Base-by-base conservation (phyloP, 2,888 invertebrate genomes). In the Silvanus unidentatus region DNA sequence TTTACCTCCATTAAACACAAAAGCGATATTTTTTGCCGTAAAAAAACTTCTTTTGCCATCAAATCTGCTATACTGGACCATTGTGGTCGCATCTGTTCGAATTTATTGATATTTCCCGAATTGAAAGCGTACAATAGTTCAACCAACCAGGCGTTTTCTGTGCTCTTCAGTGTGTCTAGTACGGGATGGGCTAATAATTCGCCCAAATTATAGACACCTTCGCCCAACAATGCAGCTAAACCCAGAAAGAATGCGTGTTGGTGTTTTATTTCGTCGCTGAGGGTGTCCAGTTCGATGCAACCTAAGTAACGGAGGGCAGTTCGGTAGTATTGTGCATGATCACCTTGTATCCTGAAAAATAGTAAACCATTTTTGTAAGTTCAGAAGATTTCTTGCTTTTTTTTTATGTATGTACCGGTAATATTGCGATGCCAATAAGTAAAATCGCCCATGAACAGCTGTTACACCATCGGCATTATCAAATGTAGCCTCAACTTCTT, bases 121-220 rank as follows among this genome's bases (percentile, higher is more conserved):
- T 93, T 94, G 57, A 94, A 94, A 0, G 93, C 89, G 50, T 82
- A 82, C 6, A 98, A 75, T 15, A 97, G 75, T 50, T 93, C 88
- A 6, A 87, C 77, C 0, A 92, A 78, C 98, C 98, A 99, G 38
- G 85, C 82, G 59, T 92, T 89, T 1, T 81, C 74, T 0, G 93
- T 90, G 14, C 80, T 79, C 50, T 86, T 83, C 37, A 99, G 74
- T 0, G 90, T 83, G 53, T 91, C 85, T 57, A 99, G 73, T 44
- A 99, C 88, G 0, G 96, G 93, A 75, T 99, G 98, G 0, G 95
- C 95, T 37, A 98, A 73, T 71, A 99, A 75, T 71, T 99, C 99
- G 0, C 96, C 98, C 57, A 99, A 83, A 69, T 99, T 99, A 70
- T 97, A 99, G 13, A 99, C 91, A 14, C 88, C 90, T 60, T 94